Percentiles rank a stretch among this genome's conserved stretches.
These are phyloP conservation scores for Gymnothorax javanicus DNA, from an alignment of 2,797 vertebrate genomes.

Conservation along the genomic window DNA sequence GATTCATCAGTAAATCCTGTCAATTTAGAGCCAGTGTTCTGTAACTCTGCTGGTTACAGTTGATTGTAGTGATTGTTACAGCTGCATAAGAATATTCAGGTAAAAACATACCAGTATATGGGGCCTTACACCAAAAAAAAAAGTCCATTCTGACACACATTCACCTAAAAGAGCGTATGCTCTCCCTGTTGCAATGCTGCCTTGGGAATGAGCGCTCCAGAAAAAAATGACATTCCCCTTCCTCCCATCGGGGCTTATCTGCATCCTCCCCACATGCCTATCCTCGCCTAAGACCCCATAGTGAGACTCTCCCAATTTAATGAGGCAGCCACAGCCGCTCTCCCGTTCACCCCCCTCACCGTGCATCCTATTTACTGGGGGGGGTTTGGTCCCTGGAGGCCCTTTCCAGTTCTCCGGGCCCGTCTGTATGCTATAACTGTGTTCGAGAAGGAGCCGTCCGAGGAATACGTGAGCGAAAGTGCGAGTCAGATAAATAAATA, in stretches of 20 bases:
- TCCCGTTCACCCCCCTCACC: slow-evolving; percentile 35
- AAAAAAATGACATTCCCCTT: slow-evolving; percentile 31
- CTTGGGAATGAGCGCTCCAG: background rate
- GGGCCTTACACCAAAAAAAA: no score
- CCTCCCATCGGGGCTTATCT: slow-evolving; percentile 66
- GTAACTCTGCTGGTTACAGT: no score
- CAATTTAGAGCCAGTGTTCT: no score
- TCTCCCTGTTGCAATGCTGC: no score
- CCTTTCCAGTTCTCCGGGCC: background rate
- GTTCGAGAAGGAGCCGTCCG: background rate
- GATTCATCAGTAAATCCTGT: background rate
- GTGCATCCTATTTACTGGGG: slow-evolving; percentile 41
- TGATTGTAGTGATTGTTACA: no score
- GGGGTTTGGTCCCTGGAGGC: background rate
- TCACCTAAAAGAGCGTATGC: background rate
- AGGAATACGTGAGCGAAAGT: background rate
- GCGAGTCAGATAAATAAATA: background rate
- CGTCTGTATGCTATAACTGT: background rate
- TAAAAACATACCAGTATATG: no score
- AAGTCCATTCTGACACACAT: background rate
- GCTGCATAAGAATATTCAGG: no score
- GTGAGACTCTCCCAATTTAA: slow-evolving; percentile 78
- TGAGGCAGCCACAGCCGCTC: slow-evolving; percentile 64
- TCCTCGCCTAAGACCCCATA: slow-evolving; percentile 74
- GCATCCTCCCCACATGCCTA: slow-evolving; percentile 74